A percentile compares a stretch with the other conserved stretches of the same genome.
Conservation (phyloP, 1,140 invertebrate genomes). For the Druon quercuslanigerum region DNA sequence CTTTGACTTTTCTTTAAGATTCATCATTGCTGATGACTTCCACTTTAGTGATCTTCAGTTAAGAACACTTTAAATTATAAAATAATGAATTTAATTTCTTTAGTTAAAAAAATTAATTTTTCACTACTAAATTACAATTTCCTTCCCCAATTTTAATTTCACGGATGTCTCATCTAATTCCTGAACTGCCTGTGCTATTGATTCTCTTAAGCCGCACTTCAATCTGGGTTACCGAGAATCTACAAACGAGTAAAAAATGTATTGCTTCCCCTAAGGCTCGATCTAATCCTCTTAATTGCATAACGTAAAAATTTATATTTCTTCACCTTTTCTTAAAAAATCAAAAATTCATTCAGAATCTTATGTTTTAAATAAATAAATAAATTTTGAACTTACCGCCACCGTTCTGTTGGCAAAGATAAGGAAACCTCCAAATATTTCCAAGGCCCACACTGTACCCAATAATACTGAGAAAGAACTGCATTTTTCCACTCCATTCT, state of each 20-base stretch:
- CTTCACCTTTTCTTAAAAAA: too few relatives aligned
- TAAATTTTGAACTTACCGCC: slow-evolving; percentile 83
- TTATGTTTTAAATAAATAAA: too few relatives aligned
- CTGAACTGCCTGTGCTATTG: slow-evolving; percentile 4
- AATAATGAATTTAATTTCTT: too few relatives aligned
- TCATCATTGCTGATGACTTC: too few relatives aligned
- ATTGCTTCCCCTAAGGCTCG: background rate
- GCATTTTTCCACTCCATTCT: slow-evolving; percentile 89
- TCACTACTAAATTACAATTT: too few relatives aligned
- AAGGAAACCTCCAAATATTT: slow-evolving; percentile 97
- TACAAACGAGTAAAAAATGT: slow-evolving; percentile 7
- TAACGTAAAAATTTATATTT: too few relatives aligned
- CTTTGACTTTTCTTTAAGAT: too few relatives aligned
- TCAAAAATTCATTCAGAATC: too few relatives aligned
- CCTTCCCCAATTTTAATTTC: too few relatives aligned
- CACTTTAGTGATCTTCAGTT: too few relatives aligned
- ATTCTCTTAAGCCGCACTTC: slow-evolving; percentile 4
- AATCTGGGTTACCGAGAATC: slow-evolving; percentile 25
- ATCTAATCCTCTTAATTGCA: background rate
- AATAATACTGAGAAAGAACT: slow-evolving; percentile 93
- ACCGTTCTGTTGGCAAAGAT: slow-evolving; percentile 95
- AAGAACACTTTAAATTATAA: too few relatives aligned
- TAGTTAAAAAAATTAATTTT: too few relatives aligned
- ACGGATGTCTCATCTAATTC: background rate
- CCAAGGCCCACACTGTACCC: slow-evolving; percentile 93